Conservation (phyloP, 2,888 invertebrate species). For the Sipha maydis region DNA sequence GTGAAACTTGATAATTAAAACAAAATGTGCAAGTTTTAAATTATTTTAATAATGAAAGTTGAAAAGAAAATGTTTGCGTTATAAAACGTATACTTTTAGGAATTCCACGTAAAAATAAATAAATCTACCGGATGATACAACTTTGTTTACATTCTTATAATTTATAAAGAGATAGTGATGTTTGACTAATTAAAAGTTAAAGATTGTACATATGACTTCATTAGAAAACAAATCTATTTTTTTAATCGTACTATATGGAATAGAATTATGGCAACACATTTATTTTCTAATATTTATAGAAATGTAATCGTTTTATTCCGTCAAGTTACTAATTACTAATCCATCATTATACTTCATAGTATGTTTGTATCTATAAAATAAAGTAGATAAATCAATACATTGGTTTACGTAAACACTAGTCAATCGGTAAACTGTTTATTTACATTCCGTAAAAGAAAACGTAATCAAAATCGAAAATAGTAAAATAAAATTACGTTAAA, state of each 20-base stretch:
- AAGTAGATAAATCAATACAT: too few species aligned
- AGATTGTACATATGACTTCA: not conserved
- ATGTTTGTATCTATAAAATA: too few species aligned
- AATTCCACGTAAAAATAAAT: conserved; percentile 40
- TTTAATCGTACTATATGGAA: not conserved
- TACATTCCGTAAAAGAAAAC: too few species aligned
- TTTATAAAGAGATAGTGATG: conserved; percentile 4
- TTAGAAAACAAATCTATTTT: not conserved
- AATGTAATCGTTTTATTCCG: too few species aligned
- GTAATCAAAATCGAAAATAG: too few species aligned
- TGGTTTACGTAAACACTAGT: too few species aligned
- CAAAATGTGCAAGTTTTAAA: conserved; percentile 49
- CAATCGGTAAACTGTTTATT: too few species aligned
- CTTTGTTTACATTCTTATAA: conserved; percentile 10
- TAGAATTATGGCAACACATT: too few species aligned
- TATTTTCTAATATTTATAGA: too few species aligned
- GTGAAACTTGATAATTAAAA: conserved; percentile 52
- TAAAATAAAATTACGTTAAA: too few species aligned
- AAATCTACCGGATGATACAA: conserved; percentile 33
- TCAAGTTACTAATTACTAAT: too few species aligned
- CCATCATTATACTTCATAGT: too few species aligned
- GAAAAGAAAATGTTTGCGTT: conserved; percentile 49
- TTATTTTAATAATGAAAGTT: conserved; percentile 53
- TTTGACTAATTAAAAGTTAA: conserved; percentile 37
- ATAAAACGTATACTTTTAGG: conserved; percentile 9